Percentiles rank a stretch among this genome's conserved stretches.
phyloP scores from a whole-genome alignment of 2,888 invertebrate species.

The Sisyra terminalis region DNA sequence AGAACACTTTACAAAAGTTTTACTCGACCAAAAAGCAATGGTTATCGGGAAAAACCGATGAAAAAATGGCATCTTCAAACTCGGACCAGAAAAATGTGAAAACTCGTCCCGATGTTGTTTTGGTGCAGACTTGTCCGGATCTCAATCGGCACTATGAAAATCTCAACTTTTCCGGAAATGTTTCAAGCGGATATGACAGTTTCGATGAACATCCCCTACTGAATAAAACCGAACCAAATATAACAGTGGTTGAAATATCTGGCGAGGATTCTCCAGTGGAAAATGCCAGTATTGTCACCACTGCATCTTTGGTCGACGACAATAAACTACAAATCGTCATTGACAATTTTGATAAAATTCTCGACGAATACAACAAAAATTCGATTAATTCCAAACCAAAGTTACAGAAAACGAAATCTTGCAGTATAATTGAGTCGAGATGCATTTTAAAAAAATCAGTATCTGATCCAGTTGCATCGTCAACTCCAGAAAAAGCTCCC shows the following conservation, averaged over 20 bases:
- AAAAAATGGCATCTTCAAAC: conserved; percentile 1
- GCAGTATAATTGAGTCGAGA: conserved; percentile 50
- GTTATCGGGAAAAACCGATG: conserved; percentile 7
- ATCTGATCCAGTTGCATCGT: conserved; percentile 21
- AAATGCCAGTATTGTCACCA: not conserved
- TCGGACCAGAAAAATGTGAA: not conserved
- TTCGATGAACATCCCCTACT: conserved; percentile 16
- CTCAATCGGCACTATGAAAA: conserved; percentile 27
- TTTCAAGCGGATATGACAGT: conserved; percentile 19
- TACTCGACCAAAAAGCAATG: conserved; percentile 20
- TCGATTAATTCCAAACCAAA: conserved; percentile 28
- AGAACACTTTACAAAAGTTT: conserved; percentile 20
- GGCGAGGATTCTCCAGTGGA: conserved; percentile 1
- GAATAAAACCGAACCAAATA: conserved; percentile 30
- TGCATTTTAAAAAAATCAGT: conserved; percentile 44
- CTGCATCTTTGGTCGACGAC: conserved; percentile 18
- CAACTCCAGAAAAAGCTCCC: not conserved
- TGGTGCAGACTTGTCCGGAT: conserved; percentile 4
- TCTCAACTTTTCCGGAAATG: conserved; percentile 20
- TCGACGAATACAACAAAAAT: conserved; percentile 26
- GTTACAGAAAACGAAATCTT: conserved; percentile 52
- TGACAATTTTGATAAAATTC: conserved; percentile 34
- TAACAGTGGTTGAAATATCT: conserved; percentile 26
- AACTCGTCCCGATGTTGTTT: conserved; percentile 4
- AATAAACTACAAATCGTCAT: conserved; percentile 31